Conservation (phyloP, 2,888 invertebrate species). For the Morpho achilles region DNA sequence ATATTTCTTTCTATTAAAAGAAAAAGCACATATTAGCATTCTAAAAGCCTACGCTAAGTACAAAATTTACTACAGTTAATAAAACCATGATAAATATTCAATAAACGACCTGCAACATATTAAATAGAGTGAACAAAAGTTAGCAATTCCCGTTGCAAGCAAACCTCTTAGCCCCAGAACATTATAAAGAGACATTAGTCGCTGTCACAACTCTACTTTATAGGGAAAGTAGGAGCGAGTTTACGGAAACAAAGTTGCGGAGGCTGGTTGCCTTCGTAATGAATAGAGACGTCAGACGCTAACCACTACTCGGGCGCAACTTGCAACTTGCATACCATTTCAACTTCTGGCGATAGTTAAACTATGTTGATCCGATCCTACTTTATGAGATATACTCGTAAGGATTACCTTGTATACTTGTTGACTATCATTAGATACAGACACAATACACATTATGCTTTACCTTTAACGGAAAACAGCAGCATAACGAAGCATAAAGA, state of each 20-base stretch:
- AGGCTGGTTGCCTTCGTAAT: conserved; percentile 68
- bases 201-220: conserved; percentile 76
- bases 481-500: no score
- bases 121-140: conserved; percentile 61
- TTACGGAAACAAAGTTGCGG: conserved; percentile 67
- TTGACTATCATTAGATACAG: not conserved
- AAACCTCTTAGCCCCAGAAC: conserved; percentile 77
- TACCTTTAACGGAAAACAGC: no score
- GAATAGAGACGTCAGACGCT: conserved; percentile 70
- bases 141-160: conserved; percentile 71
- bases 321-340: conserved; percentile 62
- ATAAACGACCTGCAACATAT: conserved; percentile 47
- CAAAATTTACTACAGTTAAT: no score
- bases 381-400: conserved; percentile 37
- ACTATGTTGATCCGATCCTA: conserved; percentile 49
- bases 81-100: conserved; percentile 41
- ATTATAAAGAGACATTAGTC: conserved; percentile 77
- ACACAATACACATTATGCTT: no score
- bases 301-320: conserved; percentile 64
- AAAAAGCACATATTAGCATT: no score
- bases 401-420: conserved; percentile 8
- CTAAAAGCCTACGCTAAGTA: no score
- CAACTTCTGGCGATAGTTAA: conserved; percentile 50
- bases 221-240: conserved; percentile 71
- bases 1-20: no score